Percentiles rank a stretch among this genome's conserved stretches.
Evolutionary conservation across 2,113 vertebrate genomes (phyloP).

Genomic region (Plotosus lineatus): DNA sequence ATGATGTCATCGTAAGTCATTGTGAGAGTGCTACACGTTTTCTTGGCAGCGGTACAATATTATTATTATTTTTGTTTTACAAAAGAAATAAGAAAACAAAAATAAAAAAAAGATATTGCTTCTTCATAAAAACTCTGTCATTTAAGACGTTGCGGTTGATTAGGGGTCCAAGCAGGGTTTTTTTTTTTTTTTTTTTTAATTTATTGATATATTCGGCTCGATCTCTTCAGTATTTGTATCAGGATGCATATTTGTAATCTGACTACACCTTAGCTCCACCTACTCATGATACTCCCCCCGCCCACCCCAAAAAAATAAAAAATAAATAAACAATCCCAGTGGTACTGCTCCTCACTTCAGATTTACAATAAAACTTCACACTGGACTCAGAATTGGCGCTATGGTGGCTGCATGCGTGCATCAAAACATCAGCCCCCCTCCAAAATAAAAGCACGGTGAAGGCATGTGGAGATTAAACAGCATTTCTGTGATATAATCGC

Average conservation of each 20-base stretch:
- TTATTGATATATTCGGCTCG: conserved; percentile 22
- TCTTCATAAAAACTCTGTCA: conserved; percentile 67
- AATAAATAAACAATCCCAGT: conserved; percentile 15
- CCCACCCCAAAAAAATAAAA: too few relatives aligned
- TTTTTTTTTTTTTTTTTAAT: conserved; percentile 42
- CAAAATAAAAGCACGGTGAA: background rate
- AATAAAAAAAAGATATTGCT: conserved; percentile 70
- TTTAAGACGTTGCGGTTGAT: conserved; percentile 63
- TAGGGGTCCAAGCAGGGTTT: conserved; percentile 21
- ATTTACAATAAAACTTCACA: background rate
- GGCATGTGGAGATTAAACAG: conserved; percentile 27
- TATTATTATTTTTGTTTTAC: too few relatives aligned
- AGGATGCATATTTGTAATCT: background rate
- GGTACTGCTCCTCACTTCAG: background rate
- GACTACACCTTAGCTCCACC: background rate
- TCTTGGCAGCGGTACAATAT: conserved; percentile 69
- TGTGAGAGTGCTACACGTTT: conserved; percentile 75
- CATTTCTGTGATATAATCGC: background rate
- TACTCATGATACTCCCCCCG: too few relatives aligned
- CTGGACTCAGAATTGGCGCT: background rate
- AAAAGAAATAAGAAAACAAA: conserved; percentile 57
- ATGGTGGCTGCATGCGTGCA: background rate
- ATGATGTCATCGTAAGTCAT: conserved; percentile 66
- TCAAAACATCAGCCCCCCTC: background rate
- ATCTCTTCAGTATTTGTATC: conserved; percentile 27